Conservation (phyloP, 2,888 invertebrate genomes). For the Leucoma salicis region DNA sequence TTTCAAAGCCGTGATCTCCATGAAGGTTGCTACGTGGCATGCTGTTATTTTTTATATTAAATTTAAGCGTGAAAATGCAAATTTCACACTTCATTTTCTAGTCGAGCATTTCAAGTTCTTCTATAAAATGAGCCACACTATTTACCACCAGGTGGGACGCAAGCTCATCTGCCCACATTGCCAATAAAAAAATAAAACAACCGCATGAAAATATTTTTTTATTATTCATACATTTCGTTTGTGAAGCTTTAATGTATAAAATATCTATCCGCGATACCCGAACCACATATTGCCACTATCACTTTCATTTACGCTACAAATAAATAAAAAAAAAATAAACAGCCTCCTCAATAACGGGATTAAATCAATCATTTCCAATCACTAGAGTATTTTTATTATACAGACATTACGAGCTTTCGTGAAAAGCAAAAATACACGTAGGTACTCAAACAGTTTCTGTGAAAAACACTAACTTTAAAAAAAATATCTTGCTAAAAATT, state of each 20-base stretch:
- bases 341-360: constrained; percentile 10
- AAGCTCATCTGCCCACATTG: too few relatives aligned
- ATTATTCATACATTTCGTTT: constrained; percentile 47
- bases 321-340: constrained; percentile 35
- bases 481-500: too few relatives aligned
- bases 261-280: constrained; percentile 38
- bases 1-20: too few relatives aligned
- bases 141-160: too few relatives aligned
- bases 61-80: too few relatives aligned
- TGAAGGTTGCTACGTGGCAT: too few relatives aligned
- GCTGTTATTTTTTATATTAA: too few relatives aligned
- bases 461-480: too few relatives aligned
- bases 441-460: too few relatives aligned
- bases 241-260: constrained; percentile 53
- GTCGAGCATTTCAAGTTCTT: too few relatives aligned
- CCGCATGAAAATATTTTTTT: constrained; percentile 42
- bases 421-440: constrained; percentile 6
- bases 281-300: constrained; percentile 40
- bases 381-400: constrained; percentile 33
- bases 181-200: constrained; percentile 27
- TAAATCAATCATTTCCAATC: constrained; percentile 25
- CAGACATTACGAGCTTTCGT: constrained; percentile 34
- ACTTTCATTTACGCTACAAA: constrained; percentile 33
- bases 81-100: too few relatives aligned
- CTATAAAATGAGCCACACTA: too few relatives aligned